A percentile compares a stretch with the other conserved stretches of the same genome.
phyloP scores from a whole-genome alignment of 2,113 vertebrate genomes.

The Helogale parvula region DNA sequence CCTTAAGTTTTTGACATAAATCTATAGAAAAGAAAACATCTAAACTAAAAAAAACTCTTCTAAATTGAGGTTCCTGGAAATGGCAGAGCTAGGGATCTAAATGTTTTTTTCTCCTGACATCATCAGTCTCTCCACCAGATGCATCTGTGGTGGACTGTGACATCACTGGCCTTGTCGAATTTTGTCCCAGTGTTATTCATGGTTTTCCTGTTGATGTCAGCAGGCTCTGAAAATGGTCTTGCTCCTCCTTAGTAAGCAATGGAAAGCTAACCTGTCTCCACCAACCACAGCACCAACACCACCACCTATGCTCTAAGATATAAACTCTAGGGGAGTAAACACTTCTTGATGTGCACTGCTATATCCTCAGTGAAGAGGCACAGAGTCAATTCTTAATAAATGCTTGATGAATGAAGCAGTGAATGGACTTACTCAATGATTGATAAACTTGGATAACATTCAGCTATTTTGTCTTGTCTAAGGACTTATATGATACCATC shows the following conservation, averaged over 20 bases:
- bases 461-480: not conserved
- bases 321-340: not conserved
- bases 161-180: not conserved
- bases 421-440: not conserved
- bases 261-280: not conserved
- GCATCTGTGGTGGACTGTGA: not conserved
- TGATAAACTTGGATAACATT: not conserved
- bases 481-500: not conserved
- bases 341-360: not conserved
- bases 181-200: not conserved
- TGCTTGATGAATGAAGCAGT: not conserved
- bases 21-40: not conserved
- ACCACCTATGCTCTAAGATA: not conserved
- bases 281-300: not conserved
- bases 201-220: not conserved
- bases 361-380: not conserved
- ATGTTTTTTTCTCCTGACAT: not conserved
- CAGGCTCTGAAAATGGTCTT: not conserved
- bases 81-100: not conserved
- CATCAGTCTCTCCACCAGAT: not conserved
- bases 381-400: not conserved
- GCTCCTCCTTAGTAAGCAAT: not conserved
- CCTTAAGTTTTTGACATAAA: not conserved
- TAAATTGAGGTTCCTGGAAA: not conserved
- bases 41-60: not conserved